phyloP scores from a whole-genome alignment of 2,113 vertebrate genomes.

The Gambusia holbrooki region DNA sequence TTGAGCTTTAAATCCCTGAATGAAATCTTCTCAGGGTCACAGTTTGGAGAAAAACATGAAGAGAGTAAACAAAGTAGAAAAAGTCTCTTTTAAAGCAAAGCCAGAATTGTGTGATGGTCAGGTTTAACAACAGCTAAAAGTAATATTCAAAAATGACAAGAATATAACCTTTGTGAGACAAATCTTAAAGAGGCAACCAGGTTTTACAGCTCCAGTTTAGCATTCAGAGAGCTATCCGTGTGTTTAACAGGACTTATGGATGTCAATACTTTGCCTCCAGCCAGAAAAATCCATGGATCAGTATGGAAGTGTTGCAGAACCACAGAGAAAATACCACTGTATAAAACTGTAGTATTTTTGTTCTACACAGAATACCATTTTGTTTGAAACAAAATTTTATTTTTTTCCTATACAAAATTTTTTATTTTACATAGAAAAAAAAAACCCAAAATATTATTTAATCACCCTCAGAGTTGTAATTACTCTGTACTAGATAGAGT shows the following conservation, averaged over 20 bases:
- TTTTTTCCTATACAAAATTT: too few species aligned
- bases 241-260: slow-evolving; percentile 13
- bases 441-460: too few species aligned
- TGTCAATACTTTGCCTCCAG: slow-evolving; percentile 18
- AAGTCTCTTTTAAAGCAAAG: slow-evolving; percentile 23
- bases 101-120: slow-evolving; percentile 3
- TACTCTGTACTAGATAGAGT: too few species aligned
- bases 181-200: neutral
- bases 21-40: slow-evolving; percentile 55
- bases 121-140: slow-evolving; percentile 7
- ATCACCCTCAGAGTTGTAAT: too few species aligned
- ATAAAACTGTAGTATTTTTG: too few species aligned
- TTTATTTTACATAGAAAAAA: too few species aligned
- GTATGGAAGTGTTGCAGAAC: too few species aligned
- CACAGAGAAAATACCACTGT: too few species aligned
- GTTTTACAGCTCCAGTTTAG: neutral
- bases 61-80: slow-evolving; percentile 34
- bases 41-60: slow-evolving; percentile 31
- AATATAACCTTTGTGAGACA: neutral
- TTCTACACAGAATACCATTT: too few species aligned
- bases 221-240: neutral
- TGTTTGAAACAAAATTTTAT: too few species aligned
- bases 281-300: slow-evolving; percentile 7
- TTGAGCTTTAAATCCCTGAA: slow-evolving; percentile 63
- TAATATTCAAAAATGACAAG: slow-evolving; percentile 3